Percentiles rank a stretch among this genome's conserved stretches.
Conservation (phyloP, 2,797 vertebrate genomes). For the Melopsittacus undulatus region DNA sequence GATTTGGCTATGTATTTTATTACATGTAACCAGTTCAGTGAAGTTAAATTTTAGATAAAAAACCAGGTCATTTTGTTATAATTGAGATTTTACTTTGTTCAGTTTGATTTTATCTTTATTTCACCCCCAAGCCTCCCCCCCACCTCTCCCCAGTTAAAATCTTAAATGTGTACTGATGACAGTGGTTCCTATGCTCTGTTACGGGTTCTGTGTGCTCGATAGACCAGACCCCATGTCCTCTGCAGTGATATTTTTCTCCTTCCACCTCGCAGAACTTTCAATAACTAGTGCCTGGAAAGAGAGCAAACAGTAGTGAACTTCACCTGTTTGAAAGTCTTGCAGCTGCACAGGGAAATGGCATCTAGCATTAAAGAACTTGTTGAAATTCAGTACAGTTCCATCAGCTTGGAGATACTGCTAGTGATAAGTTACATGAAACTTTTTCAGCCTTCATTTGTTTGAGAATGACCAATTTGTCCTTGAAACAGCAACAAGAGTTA, state of each 20-base stretch:
- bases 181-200: neutral
- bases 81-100: neutral
- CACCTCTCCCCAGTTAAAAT: neutral
- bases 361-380: neutral
- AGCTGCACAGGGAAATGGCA: neutral
- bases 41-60: neutral
- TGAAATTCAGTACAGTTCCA: neutral
- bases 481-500: neutral
- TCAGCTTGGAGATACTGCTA: neutral
- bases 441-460: neutral
- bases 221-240: accelerated
- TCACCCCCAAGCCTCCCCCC: neutral
- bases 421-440: neutral
- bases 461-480: neutral
- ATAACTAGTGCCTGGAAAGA: neutral
- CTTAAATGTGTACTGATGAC: neutral
- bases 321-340: neutral
- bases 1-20: neutral
- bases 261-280: neutral
- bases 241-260: neutral
- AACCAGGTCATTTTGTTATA: neutral
- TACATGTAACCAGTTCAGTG: neutral
- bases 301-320: neutral
- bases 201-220: neutral
- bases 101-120: neutral